Evolutionary conservation across 2,113 vertebrate genomes (phyloP).

Genomic region (Nycticorax nycticorax): DNA sequence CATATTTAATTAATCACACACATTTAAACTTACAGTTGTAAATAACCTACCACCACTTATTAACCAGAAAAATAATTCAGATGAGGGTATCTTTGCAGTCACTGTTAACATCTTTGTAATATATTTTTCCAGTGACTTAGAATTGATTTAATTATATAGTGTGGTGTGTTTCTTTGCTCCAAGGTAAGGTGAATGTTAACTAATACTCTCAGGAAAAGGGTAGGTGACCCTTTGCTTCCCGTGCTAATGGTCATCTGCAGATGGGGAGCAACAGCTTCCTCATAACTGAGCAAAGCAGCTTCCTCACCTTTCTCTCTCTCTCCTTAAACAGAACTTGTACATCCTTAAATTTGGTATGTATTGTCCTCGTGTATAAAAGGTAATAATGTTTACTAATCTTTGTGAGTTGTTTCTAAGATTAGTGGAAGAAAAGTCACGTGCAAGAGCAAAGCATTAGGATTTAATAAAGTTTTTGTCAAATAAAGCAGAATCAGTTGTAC

Average conservation of each 20-base stretch:
- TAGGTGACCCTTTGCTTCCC: neutral
- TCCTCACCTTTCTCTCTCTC: neutral
- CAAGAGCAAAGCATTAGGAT: neutral
- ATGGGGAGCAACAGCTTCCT: neutral
- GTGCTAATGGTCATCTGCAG: neutral
- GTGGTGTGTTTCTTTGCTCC: neutral
- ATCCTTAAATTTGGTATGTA: neutral
- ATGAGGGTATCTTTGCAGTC: neutral
- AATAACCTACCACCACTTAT: neutral
- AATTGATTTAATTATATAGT: neutral
- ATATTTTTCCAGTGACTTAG: neutral
- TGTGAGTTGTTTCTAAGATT: neutral
- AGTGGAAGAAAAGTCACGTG: neutral
- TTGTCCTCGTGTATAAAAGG: neutral
- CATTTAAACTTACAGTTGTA: neutral
- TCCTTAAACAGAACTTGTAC: neutral
- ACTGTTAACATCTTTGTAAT: neutral
- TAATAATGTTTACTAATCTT: neutral
- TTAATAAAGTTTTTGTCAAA: neutral
- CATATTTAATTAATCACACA: neutral
- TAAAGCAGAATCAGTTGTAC: neutral
- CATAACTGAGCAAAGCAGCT: neutral
- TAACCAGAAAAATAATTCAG: neutral
- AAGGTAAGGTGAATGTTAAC: neutral
- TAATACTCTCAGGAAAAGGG: neutral